phyloP scores from a whole-genome alignment of 2,113 vertebrate genomes.

The Puffinus mauretanicus region DNA sequence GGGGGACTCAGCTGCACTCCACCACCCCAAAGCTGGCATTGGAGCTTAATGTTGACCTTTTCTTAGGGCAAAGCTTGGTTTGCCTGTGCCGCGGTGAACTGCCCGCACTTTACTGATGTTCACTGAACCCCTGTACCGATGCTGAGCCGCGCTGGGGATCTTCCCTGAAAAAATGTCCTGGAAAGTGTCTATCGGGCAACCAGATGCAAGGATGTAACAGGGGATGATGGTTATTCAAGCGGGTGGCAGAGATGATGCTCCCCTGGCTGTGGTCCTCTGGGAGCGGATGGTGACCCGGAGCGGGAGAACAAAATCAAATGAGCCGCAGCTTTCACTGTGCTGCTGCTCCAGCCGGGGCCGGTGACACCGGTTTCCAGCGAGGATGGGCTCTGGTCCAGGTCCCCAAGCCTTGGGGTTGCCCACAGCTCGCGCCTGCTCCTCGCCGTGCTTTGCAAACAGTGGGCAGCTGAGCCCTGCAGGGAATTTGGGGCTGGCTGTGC shows the following conservation, averaged over 20 bases:
- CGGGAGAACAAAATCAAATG: constrained; percentile 3
- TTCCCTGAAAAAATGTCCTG: not conserved
- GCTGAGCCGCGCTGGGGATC: not conserved
- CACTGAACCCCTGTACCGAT: fast-evolving
- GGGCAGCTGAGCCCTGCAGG: fast-evolving
- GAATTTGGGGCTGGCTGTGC: not conserved
- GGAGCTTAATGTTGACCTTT: no score
- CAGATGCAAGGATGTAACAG: fast-evolving
- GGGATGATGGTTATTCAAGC: not conserved
- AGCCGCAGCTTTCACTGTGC: constrained; percentile 4
- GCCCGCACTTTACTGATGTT: not conserved
- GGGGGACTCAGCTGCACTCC: not conserved
- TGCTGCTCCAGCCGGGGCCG: not conserved
- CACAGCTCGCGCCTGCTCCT: not conserved
- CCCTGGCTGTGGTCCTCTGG: not conserved
- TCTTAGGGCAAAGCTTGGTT: not conserved
- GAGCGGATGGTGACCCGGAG: not conserved
- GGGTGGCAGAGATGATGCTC: not conserved
- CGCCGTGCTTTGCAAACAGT: not conserved
- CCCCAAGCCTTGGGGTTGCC: not conserved
- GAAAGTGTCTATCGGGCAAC: not conserved
- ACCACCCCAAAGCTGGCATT: not conserved
- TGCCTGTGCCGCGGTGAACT: not conserved
- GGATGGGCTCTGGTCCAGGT: not conserved
- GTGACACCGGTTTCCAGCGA: not conserved